Base-by-base conservation (phyloP, 2,888 invertebrate species). In the Myopa testacea region DNA sequence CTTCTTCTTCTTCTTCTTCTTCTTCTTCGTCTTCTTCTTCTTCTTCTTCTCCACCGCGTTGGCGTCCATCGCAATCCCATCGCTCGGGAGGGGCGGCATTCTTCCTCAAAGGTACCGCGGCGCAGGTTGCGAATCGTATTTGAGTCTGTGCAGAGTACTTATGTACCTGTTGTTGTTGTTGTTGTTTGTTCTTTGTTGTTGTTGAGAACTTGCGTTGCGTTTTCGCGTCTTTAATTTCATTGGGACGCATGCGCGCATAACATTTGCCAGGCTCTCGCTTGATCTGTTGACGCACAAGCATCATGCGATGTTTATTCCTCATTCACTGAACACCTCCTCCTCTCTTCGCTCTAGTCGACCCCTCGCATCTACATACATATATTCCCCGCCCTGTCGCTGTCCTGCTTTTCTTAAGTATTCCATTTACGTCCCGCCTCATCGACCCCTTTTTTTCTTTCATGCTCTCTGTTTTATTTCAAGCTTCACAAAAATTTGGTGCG, bases 231-330 rank as follows among this genome's bases (percentile, higher is more conserved):
- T 60, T 45, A 63, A 74, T 74, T 74, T 74, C 52, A 74, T 74
- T 74, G n/a, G 50, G 65, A 74, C 74, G 63, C 74, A 74, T 50
- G 63, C 65, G 74, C 65, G 74, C 63, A 74, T 74, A 65, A 74
- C 38, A 50, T 74, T 63, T 50, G 74, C 52, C 16, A 34, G 58
- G 37, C 50, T 45, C 50, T 45, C 63, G 26, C 74, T 10, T 65
- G 63, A 73, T 63, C 63, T 62, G 63, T 50, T 34, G 73, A 34
- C 73, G 73, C 63, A 26, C 12, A n/a, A 19, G 12, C 16, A 1
- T 40, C 4, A 19, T 6, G 40, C n/a, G 19, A 38, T 34, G 40
- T 62, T 45, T 16, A 10, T 26, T 37, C n/a, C 38, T 34, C 19
- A 2, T 40, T n/a, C 16, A 16, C 65, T 37, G 37, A 10, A 1